Evolutionary conservation across 2,888 invertebrate genomes (phyloP).

Genomic region (Torymus auratus): DNA sequence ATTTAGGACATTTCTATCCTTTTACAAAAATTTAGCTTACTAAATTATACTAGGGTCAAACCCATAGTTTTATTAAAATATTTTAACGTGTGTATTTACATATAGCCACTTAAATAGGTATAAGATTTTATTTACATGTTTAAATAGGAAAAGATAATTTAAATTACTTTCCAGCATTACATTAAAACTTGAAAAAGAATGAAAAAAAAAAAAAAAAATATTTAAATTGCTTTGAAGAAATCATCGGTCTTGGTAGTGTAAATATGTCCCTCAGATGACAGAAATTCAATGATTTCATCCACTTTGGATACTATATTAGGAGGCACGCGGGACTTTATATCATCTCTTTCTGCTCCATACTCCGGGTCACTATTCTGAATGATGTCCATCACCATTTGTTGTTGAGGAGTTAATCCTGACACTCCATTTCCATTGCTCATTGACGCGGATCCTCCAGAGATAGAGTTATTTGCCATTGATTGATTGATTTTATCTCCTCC

Average conservation of each 20-base stretch:
- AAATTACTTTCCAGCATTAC: too few species aligned
- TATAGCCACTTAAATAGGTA: too few species aligned
- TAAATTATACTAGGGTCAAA: too few species aligned
- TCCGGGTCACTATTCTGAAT: slow-evolving; percentile 61
- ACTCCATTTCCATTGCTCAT: background rate
- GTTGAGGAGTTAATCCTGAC: slow-evolving; percentile 66
- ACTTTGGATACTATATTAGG: slow-evolving; percentile 59
- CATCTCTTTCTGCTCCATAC: slow-evolving; percentile 67
- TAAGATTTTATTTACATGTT: too few species aligned
- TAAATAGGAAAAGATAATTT: too few species aligned
- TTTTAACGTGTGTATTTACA: too few species aligned
- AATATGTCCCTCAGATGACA: slow-evolving; percentile 87
- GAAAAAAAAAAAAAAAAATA: background rate
- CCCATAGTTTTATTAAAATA: too few species aligned
- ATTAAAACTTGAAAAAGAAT: too few species aligned
- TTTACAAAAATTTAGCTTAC: too few species aligned
- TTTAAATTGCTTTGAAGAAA: slow-evolving; percentile 79
- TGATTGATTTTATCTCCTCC: background rate
- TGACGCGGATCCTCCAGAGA: too few species aligned
- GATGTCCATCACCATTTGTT: slow-evolving; percentile 67
- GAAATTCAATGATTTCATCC: slow-evolving; percentile 82
- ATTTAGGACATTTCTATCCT: too few species aligned
- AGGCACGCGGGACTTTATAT: slow-evolving; percentile 66
- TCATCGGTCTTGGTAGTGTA: slow-evolving; percentile 89
- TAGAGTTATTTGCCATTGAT: background rate